phyloP scores from a whole-genome alignment of 2,797 vertebrate genomes.

The Parauchenoglanis punctatus region DNA sequence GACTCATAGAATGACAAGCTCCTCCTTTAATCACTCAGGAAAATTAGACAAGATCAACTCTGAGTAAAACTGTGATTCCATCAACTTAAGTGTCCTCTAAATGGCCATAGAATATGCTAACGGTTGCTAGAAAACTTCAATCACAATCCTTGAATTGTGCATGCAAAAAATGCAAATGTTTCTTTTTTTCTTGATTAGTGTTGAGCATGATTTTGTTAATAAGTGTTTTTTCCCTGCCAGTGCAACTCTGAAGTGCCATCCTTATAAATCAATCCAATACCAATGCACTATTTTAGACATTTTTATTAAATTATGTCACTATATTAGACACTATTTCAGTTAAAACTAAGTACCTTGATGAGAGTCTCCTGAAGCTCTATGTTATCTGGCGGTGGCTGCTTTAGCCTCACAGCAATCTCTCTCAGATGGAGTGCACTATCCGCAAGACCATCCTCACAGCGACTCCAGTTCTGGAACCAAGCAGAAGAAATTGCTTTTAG shows the following conservation, averaged over 20 bases:
- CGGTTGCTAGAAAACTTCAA: neutral
- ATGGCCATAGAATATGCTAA: neutral
- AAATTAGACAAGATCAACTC: constrained; percentile 36
- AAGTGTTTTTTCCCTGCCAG: no score
- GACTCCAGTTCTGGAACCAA: constrained; percentile 78
- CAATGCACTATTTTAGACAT: neutral
- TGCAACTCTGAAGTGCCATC: neutral
- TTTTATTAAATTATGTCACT: no score
- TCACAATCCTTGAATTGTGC: neutral
- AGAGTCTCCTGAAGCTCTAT: constrained; percentile 70
- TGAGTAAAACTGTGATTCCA: constrained; percentile 41
- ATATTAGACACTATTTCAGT: neutral
- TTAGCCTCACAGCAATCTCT: constrained; percentile 70
- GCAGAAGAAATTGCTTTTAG: constrained; percentile 3
- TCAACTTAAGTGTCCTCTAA: constrained; percentile 44
- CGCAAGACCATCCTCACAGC: constrained; percentile 73
- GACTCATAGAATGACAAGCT: neutral
- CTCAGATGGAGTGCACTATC: constrained; percentile 69
- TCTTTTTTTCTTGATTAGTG: neutral
- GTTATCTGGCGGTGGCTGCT: constrained; percentile 68
- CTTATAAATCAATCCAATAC: neutral
- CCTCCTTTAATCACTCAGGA: neutral
- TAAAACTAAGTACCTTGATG: constrained; percentile 74
- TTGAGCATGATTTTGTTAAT: neutral
- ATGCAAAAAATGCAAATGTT: neutral